Evolutionary conservation across 2,113 vertebrate genomes (phyloP).

Genomic region (Trematocara stigmaticum): DNA sequence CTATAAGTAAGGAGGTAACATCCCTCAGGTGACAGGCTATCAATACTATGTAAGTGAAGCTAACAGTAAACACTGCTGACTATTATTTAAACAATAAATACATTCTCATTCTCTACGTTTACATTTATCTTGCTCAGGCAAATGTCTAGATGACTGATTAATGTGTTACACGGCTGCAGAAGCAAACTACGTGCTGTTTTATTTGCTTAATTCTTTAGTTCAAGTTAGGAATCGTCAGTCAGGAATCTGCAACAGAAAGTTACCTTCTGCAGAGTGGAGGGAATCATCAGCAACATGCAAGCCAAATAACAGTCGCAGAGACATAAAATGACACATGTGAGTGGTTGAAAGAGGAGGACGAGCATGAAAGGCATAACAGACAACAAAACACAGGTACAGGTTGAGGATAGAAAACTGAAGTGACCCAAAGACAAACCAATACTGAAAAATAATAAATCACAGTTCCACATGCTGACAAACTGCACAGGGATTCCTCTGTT

Average conservation of each 20-base stretch:
- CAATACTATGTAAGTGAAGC: slow-evolving; percentile 4
- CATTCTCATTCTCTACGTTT: not conserved
- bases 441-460: slow-evolving; percentile 13
- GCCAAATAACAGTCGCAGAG: slow-evolving; percentile 87
- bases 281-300: slow-evolving; percentile 92
- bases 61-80: slow-evolving; percentile 37
- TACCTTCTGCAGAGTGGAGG: slow-evolving; percentile 93
- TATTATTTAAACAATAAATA: slow-evolving; percentile 17
- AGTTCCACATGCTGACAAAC: slow-evolving; percentile 19
- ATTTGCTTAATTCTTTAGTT: slow-evolving; percentile 3
- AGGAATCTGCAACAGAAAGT: slow-evolving; percentile 46
- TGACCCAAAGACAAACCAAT: slow-evolving; percentile 76
- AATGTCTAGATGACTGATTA: slow-evolving; percentile 46
- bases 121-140: slow-evolving; percentile 42
- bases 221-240: not conserved
- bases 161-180: slow-evolving; percentile 23
- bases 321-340: slow-evolving; percentile 92
- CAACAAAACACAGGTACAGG: slow-evolving; percentile 76
- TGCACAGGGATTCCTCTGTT: slow-evolving; percentile 15
- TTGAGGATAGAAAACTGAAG: slow-evolving; percentile 65
- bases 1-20: not conserved
- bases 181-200: slow-evolving; percentile 23
- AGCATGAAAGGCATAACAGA: slow-evolving; percentile 86
- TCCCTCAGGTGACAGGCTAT: not conserved
- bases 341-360: slow-evolving; percentile 88